These are phyloP conservation scores for Alosa sapidissima DNA, from an alignment of 2,797 vertebrate genomes.

Conservation along the genomic window DNA sequence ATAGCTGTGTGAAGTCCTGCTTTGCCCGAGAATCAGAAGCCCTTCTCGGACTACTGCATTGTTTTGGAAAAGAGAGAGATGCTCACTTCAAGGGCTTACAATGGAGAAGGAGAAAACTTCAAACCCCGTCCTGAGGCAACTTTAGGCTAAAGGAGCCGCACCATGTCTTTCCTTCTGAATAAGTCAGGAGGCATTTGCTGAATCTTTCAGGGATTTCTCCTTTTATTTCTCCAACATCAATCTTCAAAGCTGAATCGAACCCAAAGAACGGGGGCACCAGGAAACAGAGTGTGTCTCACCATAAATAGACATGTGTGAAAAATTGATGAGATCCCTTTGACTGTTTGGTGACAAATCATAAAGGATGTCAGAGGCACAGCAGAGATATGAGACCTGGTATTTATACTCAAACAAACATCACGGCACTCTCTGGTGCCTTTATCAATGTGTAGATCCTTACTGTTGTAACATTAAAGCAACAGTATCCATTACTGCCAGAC, in stretches of 20 bases:
- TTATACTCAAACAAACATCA: not conserved
- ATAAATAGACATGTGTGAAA: not conserved
- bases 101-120: not conserved
- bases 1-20: no score
- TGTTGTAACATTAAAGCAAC: no score
- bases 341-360: not conserved
- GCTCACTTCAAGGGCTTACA: no score
- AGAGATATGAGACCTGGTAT: not conserved
- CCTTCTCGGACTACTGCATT: no score
- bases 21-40: no score
- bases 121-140: not conserved
- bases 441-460: no score
- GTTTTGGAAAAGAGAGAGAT: no score
- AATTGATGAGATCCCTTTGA: not conserved
- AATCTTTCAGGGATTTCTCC: not conserved
- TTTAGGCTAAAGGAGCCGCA: not conserved
- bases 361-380: not conserved
- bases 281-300: not conserved
- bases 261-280: not conserved
- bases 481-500: no score
- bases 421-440: not conserved
- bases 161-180: no score
- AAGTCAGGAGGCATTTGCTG: not conserved
- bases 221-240: not conserved
- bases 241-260: slow-evolving; percentile 13